phyloP scores from a whole-genome alignment of 2,113 vertebrate genomes.

The Oryzias melastigma region DNA sequence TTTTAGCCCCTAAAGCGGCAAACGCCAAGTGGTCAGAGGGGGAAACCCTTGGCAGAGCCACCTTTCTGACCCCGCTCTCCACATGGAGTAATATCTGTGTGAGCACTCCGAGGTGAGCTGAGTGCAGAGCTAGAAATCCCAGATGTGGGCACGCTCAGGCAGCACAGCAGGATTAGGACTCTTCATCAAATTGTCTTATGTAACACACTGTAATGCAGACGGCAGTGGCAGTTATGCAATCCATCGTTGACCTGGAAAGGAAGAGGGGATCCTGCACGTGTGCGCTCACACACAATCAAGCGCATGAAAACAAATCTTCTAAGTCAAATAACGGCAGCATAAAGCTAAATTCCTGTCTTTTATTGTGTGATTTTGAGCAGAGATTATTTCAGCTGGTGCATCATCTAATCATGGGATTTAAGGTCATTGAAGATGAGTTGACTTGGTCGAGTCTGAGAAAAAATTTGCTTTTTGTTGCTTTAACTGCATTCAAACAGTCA shows the following conservation, averaged over 20 bases:
- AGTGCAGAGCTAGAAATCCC: constrained; percentile 51
- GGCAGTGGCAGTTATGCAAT: constrained; percentile 65
- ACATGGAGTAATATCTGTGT: constrained; percentile 10
- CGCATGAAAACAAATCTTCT: not conserved
- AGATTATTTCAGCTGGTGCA: too few species aligned
- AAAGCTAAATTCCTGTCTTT: too few species aligned
- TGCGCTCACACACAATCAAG: constrained; percentile 5
- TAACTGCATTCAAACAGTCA: too few species aligned
- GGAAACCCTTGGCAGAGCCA: not conserved
- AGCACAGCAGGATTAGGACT: constrained; percentile 67
- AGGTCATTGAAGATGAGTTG: too few species aligned
- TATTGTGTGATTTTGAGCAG: too few species aligned
- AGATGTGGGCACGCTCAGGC: constrained; percentile 51
- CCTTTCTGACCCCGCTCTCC: constrained; percentile 5
- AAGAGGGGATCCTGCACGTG: constrained; percentile 25
- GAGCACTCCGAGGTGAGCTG: constrained; percentile 9
- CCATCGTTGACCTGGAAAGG: constrained; percentile 57
- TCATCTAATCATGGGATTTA: too few species aligned
- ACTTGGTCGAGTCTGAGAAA: too few species aligned
- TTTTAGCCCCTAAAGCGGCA: too few species aligned
- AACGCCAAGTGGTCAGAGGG: too few species aligned
- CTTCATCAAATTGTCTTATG: constrained; percentile 73
- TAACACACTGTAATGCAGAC: constrained; percentile 69
- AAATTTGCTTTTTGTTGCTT: too few species aligned
- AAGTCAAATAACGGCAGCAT: too few species aligned